phyloP scores from a whole-genome alignment of 2,888 invertebrate species.

The Acronicta psi region DNA sequence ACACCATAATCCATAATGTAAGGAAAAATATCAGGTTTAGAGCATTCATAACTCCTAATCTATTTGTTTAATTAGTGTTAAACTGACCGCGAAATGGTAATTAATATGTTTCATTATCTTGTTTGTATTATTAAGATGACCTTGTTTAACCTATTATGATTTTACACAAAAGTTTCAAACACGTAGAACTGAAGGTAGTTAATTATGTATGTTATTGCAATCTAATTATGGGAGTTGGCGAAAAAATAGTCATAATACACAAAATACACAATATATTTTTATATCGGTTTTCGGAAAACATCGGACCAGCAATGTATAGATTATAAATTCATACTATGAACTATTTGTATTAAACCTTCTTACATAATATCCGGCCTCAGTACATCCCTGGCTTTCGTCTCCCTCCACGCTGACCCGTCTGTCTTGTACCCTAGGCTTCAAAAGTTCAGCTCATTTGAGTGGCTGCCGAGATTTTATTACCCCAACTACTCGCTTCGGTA shows the following conservation, averaged over 20 bases:
- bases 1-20: slow-evolving; percentile 15
- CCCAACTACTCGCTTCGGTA: slow-evolving; percentile 85
- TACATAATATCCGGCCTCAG: slow-evolving; percentile 34
- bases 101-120: slow-evolving; percentile 33
- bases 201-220: no score
- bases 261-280: no score
- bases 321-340: no score
- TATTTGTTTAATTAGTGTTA: slow-evolving; percentile 29
- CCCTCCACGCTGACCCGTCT: slow-evolving; percentile 86
- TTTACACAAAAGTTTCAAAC: neutral
- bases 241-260: no score
- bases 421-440: slow-evolving; percentile 87
- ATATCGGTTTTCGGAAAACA: no score
- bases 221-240: no score
- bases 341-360: neutral
- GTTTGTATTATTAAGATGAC: slow-evolving; percentile 3
- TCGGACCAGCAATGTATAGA: no score
- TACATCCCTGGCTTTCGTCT: slow-evolving; percentile 79
- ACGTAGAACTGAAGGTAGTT: no score
- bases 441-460: slow-evolving; percentile 89
- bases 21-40: slow-evolving; percentile 35
- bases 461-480: slow-evolving; percentile 88
- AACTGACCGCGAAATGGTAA: slow-evolving; percentile 35
- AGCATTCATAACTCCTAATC: slow-evolving; percentile 15
- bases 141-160: slow-evolving; percentile 1